Conservation (phyloP, 2,888 invertebrate species). For the Syrista parreyssii region DNA sequence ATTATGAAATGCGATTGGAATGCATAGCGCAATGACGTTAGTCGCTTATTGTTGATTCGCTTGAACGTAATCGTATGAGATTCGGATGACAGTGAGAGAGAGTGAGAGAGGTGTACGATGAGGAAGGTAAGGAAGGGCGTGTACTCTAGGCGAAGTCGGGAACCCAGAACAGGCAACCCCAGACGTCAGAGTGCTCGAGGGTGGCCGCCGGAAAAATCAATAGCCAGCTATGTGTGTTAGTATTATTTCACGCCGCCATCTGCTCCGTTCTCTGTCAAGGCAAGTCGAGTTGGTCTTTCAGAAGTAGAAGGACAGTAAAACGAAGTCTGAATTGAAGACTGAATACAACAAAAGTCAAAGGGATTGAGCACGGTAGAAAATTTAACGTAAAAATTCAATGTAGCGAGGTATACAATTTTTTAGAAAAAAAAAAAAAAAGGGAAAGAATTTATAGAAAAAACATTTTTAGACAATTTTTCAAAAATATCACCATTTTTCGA, state of each 20-base stretch:
- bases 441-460: background rate
- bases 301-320: background rate
- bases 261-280: conserved; percentile 18
- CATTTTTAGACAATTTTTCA: no score
- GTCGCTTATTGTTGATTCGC: background rate
- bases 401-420: background rate
- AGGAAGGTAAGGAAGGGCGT: background rate
- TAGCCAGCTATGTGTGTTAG: conserved; percentile 53
- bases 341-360: background rate
- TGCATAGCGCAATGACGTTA: background rate
- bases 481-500: background rate
- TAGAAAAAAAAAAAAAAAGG: background rate
- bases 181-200: conserved; percentile 34
- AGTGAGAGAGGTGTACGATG: conserved; percentile 2
- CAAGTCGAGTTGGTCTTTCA: background rate
- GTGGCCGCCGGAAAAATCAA: conserved; percentile 49
- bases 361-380: background rate
- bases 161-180: conserved; percentile 8
- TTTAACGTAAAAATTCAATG: background rate
- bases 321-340: background rate
- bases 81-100: background rate
- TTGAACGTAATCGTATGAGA: background rate
- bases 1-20: no score
- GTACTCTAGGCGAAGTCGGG: background rate
- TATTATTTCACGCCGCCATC: conserved; percentile 48